Evolutionary conservation across 1,140 invertebrate species (phyloP).

Genomic region (Sitobion miscanthi): DNA sequence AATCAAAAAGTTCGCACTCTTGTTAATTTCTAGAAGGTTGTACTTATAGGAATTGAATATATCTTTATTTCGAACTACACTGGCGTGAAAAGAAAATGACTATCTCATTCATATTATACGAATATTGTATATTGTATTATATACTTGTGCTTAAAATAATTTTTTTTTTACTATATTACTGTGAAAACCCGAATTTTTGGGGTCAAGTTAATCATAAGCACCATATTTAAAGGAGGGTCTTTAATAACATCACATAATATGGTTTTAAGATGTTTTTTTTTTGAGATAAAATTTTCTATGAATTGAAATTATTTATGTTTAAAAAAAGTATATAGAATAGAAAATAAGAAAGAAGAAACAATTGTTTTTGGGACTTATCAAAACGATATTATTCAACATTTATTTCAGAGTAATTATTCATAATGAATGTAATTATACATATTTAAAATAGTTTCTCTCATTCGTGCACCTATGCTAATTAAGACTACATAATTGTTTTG

Average conservation of each 20-base stretch:
- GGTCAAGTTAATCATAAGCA: neutral
- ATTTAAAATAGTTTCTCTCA: neutral
- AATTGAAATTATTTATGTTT: neutral
- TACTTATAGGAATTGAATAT: neutral
- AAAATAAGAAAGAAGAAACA: neutral
- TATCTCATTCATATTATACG: neutral
- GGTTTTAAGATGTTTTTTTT: neutral
- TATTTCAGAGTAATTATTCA: constrained; percentile 11
- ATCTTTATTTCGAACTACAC: neutral
- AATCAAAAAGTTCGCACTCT: neutral
- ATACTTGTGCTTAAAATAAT: neutral
- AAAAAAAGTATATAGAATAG: neutral
- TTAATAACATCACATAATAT: neutral
- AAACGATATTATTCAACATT: neutral
- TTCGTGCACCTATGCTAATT: constrained; percentile 20
- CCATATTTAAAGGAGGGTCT: neutral
- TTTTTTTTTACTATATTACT: neutral
- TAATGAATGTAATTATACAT: constrained; percentile 23
- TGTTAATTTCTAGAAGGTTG: neutral
- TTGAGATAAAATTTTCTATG: too few species aligned
- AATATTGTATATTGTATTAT: neutral
- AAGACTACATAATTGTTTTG: constrained; percentile 25
- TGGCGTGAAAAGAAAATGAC: neutral
- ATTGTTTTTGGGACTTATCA: neutral
- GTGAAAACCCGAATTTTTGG: neutral